phyloP scores from a whole-genome alignment of 2,888 invertebrate species.

The Spicauda simplicius region DNA sequence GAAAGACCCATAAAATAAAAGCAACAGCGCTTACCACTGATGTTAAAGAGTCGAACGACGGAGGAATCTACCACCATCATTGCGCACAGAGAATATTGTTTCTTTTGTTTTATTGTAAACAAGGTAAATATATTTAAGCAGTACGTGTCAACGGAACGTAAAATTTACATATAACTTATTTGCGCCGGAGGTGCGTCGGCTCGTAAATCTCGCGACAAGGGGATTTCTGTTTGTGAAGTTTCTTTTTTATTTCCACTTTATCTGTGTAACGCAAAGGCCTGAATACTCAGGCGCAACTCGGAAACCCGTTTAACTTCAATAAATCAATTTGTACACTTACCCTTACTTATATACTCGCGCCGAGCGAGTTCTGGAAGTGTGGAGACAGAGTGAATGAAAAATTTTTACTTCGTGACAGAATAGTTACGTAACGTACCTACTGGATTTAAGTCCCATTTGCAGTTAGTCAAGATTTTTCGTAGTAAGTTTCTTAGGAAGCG shows the following conservation, averaged over 20 bases:
- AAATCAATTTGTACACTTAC: constrained; percentile 84
- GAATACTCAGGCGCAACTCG: constrained; percentile 81
- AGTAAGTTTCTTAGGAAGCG: background rate
- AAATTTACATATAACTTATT: constrained; percentile 81
- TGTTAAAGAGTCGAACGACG: too few species aligned
- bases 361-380: constrained; percentile 68
- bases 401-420: constrained; percentile 54
- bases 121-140: constrained; percentile 42
- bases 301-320: constrained; percentile 80
- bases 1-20: too few species aligned
- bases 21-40: too few species aligned
- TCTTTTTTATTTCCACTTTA: constrained; percentile 83
- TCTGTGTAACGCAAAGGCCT: constrained; percentile 78
- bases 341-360: constrained; percentile 71
- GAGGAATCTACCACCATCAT: too few species aligned
- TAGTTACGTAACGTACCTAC: constrained; percentile 44
- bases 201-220: constrained; percentile 83
- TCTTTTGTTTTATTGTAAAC: constrained; percentile 25
- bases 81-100: too few species aligned
- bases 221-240: constrained; percentile 84
- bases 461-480: constrained; percentile 11
- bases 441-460: constrained; percentile 21
- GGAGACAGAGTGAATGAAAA: constrained; percentile 65
- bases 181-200: constrained; percentile 76
- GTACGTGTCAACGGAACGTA: constrained; percentile 68